Conservation (phyloP, 2,797 vertebrate genomes). For the Helicolenus hilgendorfi region DNA sequence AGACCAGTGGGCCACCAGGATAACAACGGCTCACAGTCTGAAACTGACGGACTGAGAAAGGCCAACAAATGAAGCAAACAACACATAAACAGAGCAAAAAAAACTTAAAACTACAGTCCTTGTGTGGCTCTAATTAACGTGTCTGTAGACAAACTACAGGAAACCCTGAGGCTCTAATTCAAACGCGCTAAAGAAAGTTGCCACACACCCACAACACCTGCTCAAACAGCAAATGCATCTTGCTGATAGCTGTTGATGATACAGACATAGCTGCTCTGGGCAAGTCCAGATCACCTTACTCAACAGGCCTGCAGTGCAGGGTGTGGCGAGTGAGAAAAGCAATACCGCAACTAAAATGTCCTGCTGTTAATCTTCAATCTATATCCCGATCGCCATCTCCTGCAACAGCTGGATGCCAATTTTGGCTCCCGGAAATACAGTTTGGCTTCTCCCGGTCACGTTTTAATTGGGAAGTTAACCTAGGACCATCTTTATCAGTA, state of each 20-base stretch:
- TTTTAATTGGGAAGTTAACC: conserved; percentile 66
- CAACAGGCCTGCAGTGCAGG: conserved; percentile 63
- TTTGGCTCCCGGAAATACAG: conserved; percentile 71
- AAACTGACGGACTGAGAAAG: neutral
- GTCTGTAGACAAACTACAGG: neutral
- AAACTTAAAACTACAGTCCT: neutral
- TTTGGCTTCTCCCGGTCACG: conserved; percentile 44
- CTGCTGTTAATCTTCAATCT: conserved; percentile 70
- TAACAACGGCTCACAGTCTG: neutral
- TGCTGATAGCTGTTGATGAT: conserved; percentile 67
- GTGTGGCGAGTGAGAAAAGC: conserved; percentile 79
- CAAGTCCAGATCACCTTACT: conserved; percentile 89
- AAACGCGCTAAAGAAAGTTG: conserved; percentile 50
- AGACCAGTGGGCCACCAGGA: neutral
- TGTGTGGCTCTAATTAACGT: neutral
- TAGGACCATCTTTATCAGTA: conserved; percentile 60
- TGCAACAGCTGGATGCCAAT: conserved; percentile 80
- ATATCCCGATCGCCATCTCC: conserved; percentile 69
- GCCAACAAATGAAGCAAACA: neutral
- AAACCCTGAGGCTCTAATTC: conserved; percentile 10
- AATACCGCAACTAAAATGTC: conserved; percentile 70
- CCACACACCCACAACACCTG: conserved; percentile 72
- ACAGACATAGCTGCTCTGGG: conserved; percentile 85
- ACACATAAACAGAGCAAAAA: neutral
- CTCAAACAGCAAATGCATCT: conserved; percentile 79